Conservation (phyloP, 2,888 invertebrate genomes). For the Teleogryllus oceanicus region DNA sequence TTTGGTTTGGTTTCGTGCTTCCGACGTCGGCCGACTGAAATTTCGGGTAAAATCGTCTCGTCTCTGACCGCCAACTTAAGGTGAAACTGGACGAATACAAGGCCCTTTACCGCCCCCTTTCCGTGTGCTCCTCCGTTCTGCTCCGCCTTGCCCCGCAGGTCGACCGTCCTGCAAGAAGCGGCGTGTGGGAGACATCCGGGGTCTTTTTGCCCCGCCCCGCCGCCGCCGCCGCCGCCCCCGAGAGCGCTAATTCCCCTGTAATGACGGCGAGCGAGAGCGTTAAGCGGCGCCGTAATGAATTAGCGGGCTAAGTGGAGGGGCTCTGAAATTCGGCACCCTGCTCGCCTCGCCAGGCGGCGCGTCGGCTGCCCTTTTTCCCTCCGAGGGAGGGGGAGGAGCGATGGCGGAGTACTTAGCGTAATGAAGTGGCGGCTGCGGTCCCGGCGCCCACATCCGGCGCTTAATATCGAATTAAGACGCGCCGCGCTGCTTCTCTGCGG, state of each 20-base stretch:
- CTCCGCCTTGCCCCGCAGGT: too few relatives aligned
- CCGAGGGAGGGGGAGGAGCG: not conserved
- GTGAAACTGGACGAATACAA: too few relatives aligned
- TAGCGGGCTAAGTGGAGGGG: not conserved
- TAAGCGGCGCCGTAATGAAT: not conserved
- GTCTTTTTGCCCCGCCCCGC: not conserved
- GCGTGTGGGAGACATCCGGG: not conserved
- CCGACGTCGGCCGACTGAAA: too few relatives aligned
- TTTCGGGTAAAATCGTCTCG: too few relatives aligned
- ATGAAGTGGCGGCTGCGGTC: not conserved
- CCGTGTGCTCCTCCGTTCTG: too few relatives aligned
- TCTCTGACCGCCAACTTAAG: too few relatives aligned
- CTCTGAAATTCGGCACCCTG: not conserved
- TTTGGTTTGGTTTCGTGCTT: too few relatives aligned
- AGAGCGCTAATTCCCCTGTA: too few relatives aligned
- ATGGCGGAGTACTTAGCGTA: not conserved
- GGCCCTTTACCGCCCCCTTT: too few relatives aligned
- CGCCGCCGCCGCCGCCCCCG: not conserved
- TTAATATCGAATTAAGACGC: constrained; percentile 18
- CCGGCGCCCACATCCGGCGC: not conserved
- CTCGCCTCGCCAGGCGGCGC: not conserved
- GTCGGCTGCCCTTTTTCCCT: not conserved
- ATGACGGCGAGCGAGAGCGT: not conserved
- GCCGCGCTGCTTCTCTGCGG: not conserved
- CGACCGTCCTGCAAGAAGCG: not conserved